Evolutionary conservation across 2,113 vertebrate genomes (phyloP).

Genomic region (Rostratula benghalensis): DNA sequence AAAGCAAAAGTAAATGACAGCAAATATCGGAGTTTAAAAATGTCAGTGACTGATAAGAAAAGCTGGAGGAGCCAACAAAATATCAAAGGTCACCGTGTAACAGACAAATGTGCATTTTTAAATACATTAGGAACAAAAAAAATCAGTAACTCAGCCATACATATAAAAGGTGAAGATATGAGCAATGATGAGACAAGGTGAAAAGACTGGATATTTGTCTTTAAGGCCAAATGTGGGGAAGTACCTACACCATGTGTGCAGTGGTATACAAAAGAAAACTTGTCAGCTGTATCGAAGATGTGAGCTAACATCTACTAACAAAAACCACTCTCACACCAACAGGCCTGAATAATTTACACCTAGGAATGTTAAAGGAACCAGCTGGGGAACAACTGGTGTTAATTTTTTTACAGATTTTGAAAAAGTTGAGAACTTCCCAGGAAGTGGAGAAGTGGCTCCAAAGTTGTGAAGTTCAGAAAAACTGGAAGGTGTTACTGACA

Average conservation of each 20-base stretch:
- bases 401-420: neutral
- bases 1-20: slow-evolving; percentile 38
- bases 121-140: neutral
- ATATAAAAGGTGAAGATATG: neutral
- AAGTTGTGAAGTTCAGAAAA: neutral
- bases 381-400: neutral
- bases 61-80: neutral
- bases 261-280: neutral
- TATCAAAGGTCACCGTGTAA: slow-evolving; percentile 38
- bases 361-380: neutral
- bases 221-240: neutral
- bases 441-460: neutral
- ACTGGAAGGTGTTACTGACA: neutral
- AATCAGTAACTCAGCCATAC: neutral
- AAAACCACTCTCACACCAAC: neutral
- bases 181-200: neutral
- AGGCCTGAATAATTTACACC: neutral
- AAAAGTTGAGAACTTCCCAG: neutral
- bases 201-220: neutral
- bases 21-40: slow-evolving; percentile 24
- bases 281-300: neutral
- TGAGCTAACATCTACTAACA: neutral
- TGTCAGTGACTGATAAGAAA: slow-evolving; percentile 9
- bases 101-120: neutral
- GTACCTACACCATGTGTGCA: neutral